Base-by-base conservation (phyloP, 2,797 vertebrate species). In the Lagorchestes hirsutus region DNA sequence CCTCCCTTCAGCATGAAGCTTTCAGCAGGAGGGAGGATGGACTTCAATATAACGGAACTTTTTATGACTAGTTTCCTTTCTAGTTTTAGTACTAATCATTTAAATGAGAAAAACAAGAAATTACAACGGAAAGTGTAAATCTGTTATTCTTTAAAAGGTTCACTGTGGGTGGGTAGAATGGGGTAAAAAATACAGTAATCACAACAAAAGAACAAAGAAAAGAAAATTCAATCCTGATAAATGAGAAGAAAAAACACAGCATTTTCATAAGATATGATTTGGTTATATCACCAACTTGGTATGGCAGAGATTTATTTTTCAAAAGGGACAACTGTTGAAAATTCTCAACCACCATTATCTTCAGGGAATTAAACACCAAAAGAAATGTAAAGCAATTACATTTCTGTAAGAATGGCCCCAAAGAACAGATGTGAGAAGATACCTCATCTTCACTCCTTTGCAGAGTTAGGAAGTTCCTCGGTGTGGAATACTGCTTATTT, bases 31-130 rank as follows among this genome's bases (percentile, higher is more conserved):
- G 57, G 29, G 50, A 94, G 87, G 94, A 91, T 14, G 54, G 95
- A 31, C 54, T 93, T 87, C 50, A 92, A n/a, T 56, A 58, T 12
- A 94, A 82, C 62, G 12, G 90, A 95, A 97, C 46, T 94, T 96
- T 14, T 52, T 94, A 56, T 5, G 2, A 93, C 50, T 2, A 12
- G 56, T 62, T 82, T 67, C 29, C 93, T 92, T 90, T 96, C 40
- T 95, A 82, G 74, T 90, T 90, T 91, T 56, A 50, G 27, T 27
- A 90, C 67, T 90, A 82, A 97, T 94, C 93, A 95, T 14, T 62
- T 4, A 94, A 0, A 0, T 54, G 46, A 52, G 94, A 94, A 92
- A 91, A n/a, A 54, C 34, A 59, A 34, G n/a, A 92, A 92, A 54
- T 29, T 5, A 93, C 10, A 91, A 92, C 1, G 97, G 22, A 94